These are phyloP conservation scores for Scelioninae gen. 2 DNA, from an alignment of 2,888 invertebrate species.

Conservation along the genomic window DNA sequence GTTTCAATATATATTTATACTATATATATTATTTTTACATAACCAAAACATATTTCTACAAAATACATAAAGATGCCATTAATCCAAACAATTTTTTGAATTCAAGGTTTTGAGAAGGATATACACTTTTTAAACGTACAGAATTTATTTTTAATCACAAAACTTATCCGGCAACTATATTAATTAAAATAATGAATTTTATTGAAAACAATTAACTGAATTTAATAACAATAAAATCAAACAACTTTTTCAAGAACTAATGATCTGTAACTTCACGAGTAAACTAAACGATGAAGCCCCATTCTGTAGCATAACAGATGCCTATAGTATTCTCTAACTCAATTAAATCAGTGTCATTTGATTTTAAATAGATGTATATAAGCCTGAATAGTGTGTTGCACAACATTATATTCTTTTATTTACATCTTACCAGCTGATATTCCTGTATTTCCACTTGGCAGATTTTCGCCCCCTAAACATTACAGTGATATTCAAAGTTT, in stretches of 20 bases:
- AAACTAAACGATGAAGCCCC: slow-evolving; percentile 70
- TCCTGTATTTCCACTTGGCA: slow-evolving; percentile 68
- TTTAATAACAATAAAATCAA: not conserved
- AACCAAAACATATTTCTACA: too few relatives aligned
- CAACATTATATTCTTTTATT: slow-evolving; percentile 56
- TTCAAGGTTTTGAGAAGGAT: too few relatives aligned
- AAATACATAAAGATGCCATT: slow-evolving; percentile 18
- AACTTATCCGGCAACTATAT: too few relatives aligned
- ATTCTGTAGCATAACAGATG: slow-evolving; percentile 71
- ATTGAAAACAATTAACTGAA: slow-evolving; percentile 22
- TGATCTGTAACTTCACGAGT: slow-evolving; percentile 46
- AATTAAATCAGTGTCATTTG: slow-evolving; percentile 70
- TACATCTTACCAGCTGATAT: slow-evolving; percentile 69
- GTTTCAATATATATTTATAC: too few relatives aligned
- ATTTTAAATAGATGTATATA: slow-evolving; percentile 58
- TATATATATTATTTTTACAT: too few relatives aligned
- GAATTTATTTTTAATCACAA: too few relatives aligned
- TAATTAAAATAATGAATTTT: not conserved
- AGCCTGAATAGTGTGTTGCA: slow-evolving; percentile 50
- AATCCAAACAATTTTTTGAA: too few relatives aligned
- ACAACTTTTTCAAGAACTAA: slow-evolving; percentile 22
- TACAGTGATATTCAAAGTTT: slow-evolving; percentile 29
- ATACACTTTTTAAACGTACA: too few relatives aligned
- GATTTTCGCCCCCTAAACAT: slow-evolving; percentile 69
- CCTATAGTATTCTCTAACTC: slow-evolving; percentile 68